Conservation (phyloP, 1,140 invertebrate genomes). For the Drosophila bifasciata region DNA sequence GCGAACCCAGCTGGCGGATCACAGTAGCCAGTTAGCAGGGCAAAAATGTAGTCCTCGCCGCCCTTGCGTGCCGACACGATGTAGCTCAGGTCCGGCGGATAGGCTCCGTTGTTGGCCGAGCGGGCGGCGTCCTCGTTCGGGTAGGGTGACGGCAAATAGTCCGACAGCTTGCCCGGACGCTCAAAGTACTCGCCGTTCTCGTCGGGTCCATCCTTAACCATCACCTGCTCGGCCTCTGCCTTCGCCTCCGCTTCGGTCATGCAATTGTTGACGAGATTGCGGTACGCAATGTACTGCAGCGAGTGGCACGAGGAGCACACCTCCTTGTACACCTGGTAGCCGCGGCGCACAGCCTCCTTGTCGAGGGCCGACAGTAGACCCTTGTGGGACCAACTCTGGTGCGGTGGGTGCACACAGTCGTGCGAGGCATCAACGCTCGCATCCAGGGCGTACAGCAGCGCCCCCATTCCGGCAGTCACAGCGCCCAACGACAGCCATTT, state of each 20-base stretch:
- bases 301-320: slow-evolving; percentile 99
- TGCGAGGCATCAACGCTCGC: slow-evolving; percentile 93
- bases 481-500: slow-evolving; percentile 85
- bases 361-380: slow-evolving; percentile 91
- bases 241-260: slow-evolving; percentile 98
- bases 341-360: slow-evolving; percentile 93
- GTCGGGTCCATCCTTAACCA: slow-evolving; percentile 96
- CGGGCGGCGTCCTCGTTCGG: slow-evolving; percentile 97
- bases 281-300: slow-evolving; percentile 94
- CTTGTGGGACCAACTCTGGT: slow-evolving; percentile 92
- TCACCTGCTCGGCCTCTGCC: slow-evolving; percentile 93
- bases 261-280: slow-evolving; percentile 94
- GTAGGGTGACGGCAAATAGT: slow-evolving; percentile 95
- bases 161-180: slow-evolving; percentile 97
- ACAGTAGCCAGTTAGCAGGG: slow-evolving; percentile 96
- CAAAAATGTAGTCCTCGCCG: slow-evolving; percentile 96
- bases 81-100: slow-evolving; percentile 97
- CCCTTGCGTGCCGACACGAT: slow-evolving; percentile 96
- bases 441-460: slow-evolving; percentile 93
- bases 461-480: slow-evolving; percentile 91
- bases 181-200: slow-evolving; percentile 95
- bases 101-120: slow-evolving; percentile 96
- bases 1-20: slow-evolving; percentile 96
- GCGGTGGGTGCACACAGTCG: slow-evolving; percentile 91
- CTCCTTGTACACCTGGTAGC: slow-evolving; percentile 99